Evolutionary conservation across 2,113 vertebrate genomes (phyloP), one percentile per base, ranked within the genome.

Genomic region (Nematolebias whitei): DNA sequence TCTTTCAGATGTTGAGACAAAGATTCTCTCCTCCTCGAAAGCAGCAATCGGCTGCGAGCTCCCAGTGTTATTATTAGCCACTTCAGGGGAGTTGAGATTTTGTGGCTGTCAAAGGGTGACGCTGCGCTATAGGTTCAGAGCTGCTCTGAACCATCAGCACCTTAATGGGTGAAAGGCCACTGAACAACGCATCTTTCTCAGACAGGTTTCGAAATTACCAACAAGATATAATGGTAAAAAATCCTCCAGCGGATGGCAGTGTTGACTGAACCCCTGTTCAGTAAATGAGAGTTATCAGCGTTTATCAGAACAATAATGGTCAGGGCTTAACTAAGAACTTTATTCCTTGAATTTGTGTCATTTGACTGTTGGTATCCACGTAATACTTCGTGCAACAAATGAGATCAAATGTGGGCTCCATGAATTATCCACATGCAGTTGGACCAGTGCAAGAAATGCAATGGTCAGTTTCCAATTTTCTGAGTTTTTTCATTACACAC

Each of bases 11-110:
- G 66, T 80, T 38, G 19, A 81, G 58, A 79, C 65, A 58, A 68
- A 78, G 65, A 52, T 43, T 79, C 71, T 66, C 63, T 39, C 39
- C 44, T 71, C 40, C 32, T 58, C 26, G 63, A 67, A 64, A 74
- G 63, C 75, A 71, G 63, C 20, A 60, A 64, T 68, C 18, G 58
- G 50, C 64, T 50, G 58, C n/a, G 68, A 77, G 78, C 56, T 63
- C 43, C 1, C 44, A 41, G 43, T 47, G 74, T 40, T 87, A 88
- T 86, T 78, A 80, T 87, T 87, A 90, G 79, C 48, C 53, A 44
- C 77, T 71, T 68, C 74, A 64, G 73, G 68, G 62, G 76, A 59
- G 68, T 66, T 29, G n/a, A 40, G 53, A 63, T 81, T 82, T 61
- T 79, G 29, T 58, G 72, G 71, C 73, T 87, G 85, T 87, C 82